Percentiles rank a stretch among this genome's conserved stretches.
Conservation (phyloP, 2,888 invertebrate species). For the Eledona agricola region DNA sequence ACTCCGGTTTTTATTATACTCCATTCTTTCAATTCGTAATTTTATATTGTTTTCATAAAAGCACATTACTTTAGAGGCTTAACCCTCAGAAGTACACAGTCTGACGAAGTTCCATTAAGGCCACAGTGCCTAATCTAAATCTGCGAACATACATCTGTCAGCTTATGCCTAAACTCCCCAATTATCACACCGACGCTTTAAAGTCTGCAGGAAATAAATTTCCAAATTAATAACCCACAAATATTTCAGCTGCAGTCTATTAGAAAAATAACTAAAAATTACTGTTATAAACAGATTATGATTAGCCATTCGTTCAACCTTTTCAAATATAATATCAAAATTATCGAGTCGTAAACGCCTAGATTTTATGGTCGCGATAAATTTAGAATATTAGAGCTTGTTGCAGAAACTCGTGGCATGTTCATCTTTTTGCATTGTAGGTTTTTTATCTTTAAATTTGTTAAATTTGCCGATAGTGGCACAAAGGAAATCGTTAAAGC, state of each 20-base stretch:
- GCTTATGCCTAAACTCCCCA: no score
- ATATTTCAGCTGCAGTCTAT: not conserved
- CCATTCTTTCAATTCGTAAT: no score
- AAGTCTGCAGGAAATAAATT: no score
- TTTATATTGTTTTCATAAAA: no score
- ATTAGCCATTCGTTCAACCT: not conserved
- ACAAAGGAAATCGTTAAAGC: conserved; percentile 19
- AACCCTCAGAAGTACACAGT: conserved; percentile 17
- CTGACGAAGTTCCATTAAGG: conserved; percentile 22
- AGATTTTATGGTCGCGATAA: conserved; percentile 3
- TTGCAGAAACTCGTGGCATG: not conserved
- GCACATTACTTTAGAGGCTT: conserved; percentile 6
- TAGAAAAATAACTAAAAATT: not conserved
- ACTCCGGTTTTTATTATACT: no score
- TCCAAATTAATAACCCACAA: conserved; percentile 5
- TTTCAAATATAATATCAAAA: not conserved
- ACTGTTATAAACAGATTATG: conserved; percentile 4
- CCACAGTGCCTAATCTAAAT: conserved; percentile 25
- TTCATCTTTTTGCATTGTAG: conserved; percentile 1
- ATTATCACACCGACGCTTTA: no score
- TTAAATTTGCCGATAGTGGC: conserved; percentile 20
- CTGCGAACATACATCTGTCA: conserved; percentile 28
- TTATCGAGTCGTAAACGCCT: conserved; percentile 3
- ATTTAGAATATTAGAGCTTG: conserved; percentile 7
- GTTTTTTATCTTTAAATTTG: conserved; percentile 16